phyloP scores from a whole-genome alignment of 2,113 vertebrate species.

The Echinops telfairi region DNA sequence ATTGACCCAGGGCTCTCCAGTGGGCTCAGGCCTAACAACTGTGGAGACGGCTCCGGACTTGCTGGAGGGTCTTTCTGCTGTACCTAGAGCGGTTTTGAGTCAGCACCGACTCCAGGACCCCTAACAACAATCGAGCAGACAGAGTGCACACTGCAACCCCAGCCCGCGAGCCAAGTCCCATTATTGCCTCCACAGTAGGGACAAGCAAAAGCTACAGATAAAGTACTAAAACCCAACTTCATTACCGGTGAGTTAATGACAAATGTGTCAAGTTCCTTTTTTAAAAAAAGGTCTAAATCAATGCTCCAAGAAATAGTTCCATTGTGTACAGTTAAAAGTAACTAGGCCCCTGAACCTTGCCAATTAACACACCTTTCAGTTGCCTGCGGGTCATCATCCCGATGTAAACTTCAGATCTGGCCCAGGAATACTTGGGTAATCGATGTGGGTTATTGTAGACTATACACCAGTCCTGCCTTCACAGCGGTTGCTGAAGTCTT shows the following conservation, averaged over 20 bases:
- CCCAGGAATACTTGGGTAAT: accelerated
- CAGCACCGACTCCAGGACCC: too few relatives aligned
- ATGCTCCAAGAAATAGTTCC: background rate
- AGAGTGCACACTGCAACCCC: too few relatives aligned
- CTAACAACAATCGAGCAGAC: too few relatives aligned
- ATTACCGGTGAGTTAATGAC: too few relatives aligned
- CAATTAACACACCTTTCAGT: background rate
- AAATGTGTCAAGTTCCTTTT: background rate
- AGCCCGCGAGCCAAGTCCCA: background rate
- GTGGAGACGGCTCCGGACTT: too few relatives aligned
- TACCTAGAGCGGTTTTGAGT: too few relatives aligned
- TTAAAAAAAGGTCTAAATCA: background rate
- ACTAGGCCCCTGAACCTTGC: background rate
- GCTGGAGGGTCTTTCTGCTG: too few relatives aligned
- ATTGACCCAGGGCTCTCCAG: too few relatives aligned
- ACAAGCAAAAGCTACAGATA: too few relatives aligned
- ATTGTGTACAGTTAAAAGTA: background rate
- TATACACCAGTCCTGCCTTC: accelerated
- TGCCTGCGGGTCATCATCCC: too few relatives aligned
- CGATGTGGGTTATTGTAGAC: accelerated
- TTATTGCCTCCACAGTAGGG: too few relatives aligned
- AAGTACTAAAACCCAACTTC: background rate
- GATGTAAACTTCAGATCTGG: background rate
- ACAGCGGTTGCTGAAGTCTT: accelerated
- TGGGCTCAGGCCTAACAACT: too few relatives aligned